Percentiles rank a stretch among this genome's conserved stretches.
Evolutionary conservation across 2,797 vertebrate species (phyloP).

Genomic region (Varecia variegata): DNA sequence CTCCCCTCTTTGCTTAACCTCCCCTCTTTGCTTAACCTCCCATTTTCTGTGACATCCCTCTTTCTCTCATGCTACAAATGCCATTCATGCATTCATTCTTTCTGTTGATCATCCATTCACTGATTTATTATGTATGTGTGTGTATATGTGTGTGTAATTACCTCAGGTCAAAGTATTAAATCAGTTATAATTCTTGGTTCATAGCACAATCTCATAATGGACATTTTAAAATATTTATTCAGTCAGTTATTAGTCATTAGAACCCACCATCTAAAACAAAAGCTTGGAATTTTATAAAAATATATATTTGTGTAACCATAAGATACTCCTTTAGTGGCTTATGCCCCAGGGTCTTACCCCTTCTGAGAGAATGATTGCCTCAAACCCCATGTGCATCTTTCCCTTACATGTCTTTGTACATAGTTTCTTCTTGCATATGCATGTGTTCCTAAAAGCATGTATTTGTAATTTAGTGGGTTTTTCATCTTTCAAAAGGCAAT

Average conservation of each 20-base stretch:
- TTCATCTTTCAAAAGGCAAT: not conserved
- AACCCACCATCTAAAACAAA: not conserved
- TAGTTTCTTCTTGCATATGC: not conserved
- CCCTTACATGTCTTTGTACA: not conserved
- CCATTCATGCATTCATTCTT: not conserved
- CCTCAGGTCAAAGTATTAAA: not conserved
- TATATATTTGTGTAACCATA: not conserved
- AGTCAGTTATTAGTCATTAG: not conserved
- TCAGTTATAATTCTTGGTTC: not conserved
- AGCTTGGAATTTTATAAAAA: not conserved
- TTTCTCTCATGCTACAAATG: not conserved
- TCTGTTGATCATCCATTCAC: not conserved
- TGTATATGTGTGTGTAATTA: not conserved
- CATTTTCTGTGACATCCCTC: not conserved
- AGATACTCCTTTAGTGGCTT: not conserved
- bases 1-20: not conserved
- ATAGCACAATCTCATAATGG: not conserved
- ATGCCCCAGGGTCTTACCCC: accelerated
- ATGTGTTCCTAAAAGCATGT: not conserved
- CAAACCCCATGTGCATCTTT: not conserved
- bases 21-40: not conserved
- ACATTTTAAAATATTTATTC: not conserved
- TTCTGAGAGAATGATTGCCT: not conserved
- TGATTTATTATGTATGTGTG: not conserved
- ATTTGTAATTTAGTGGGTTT: not conserved